A percentile compares a stretch with the other conserved stretches of the same genome.
Evolutionary conservation across 2,113 vertebrate species (phyloP).

Genomic region (Sorex araneus): DNA sequence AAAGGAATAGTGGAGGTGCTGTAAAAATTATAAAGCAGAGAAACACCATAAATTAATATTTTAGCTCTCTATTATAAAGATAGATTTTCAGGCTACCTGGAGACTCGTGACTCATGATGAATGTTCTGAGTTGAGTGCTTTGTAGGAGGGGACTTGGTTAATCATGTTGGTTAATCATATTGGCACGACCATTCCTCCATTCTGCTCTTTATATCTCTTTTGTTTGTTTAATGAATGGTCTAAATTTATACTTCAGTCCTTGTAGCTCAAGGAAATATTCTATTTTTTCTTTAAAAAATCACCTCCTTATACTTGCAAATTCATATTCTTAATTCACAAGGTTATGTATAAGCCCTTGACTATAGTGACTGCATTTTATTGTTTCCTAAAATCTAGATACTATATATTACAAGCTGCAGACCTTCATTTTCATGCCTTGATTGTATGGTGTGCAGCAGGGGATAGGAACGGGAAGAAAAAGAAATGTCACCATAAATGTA

Average conservation of each 20-base stretch:
- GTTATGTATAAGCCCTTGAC: background rate
- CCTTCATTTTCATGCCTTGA: background rate
- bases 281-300: background rate
- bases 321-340: background rate
- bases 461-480: background rate
- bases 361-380: background rate
- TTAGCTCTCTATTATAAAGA: background rate
- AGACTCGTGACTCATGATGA: too few species aligned
- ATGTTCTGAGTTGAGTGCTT: too few species aligned
- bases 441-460: rapidly evolving
- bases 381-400: background rate
- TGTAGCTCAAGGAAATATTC: background rate
- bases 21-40: too few species aligned
- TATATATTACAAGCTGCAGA: background rate
- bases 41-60: too few species aligned
- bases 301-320: background rate
- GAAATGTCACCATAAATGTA: background rate
- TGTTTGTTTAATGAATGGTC: background rate
- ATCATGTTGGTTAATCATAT: background rate
- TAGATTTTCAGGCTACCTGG: background rate
- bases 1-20: too few species aligned
- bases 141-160: background rate
- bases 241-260: background rate
- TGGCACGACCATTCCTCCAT: background rate
- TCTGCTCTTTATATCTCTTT: background rate